Percentiles rank a stretch among this genome's conserved stretches.
Conservation (phyloP, 2,888 invertebrate genomes). For the Ligdia adustata region DNA sequence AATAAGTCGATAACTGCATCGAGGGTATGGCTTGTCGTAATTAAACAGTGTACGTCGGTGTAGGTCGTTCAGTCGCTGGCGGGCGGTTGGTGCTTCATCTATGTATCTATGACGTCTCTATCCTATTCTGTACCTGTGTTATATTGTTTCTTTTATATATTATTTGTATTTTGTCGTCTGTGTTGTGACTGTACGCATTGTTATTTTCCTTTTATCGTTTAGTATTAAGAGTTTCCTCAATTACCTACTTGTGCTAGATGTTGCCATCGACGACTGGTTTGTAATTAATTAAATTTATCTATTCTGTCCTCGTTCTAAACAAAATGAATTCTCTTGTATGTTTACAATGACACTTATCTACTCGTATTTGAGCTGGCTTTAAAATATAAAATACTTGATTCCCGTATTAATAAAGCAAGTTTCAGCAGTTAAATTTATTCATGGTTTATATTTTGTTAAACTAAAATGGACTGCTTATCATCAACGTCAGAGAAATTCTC, state of each 20-base stretch:
- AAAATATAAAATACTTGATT: too few relatives aligned
- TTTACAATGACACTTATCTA: not conserved
- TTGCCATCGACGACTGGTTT: constrained; percentile 3
- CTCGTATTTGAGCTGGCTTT: too few relatives aligned
- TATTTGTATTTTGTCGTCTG: constrained; percentile 46
- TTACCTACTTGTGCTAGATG: not conserved
- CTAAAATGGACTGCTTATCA: too few relatives aligned
- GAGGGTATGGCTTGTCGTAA: constrained; percentile 44
- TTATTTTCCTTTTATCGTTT: not conserved
- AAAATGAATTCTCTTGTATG: not conserved
- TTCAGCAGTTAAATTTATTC: too few relatives aligned
- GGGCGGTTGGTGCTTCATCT: constrained; percentile 83
- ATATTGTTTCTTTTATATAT: constrained; percentile 64
- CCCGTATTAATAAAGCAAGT: too few relatives aligned
- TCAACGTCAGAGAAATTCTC: too few relatives aligned
- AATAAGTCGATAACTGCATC: constrained; percentile 35
- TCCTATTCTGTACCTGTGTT: constrained; percentile 65
- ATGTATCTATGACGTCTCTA: constrained; percentile 67
- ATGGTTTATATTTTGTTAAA: too few relatives aligned
- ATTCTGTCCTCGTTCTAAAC: constrained; percentile 14
- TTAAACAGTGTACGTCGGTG: constrained; percentile 64
- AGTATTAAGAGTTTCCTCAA: constrained; percentile 1
- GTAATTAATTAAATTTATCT: constrained; percentile 15
- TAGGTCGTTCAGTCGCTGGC: constrained; percentile 64
- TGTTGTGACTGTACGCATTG: constrained; percentile 72